A percentile compares a stretch with the other conserved stretches of the same genome.
Conservation (phyloP, 2,888 invertebrate genomes). For the Leucoma salicis region DNA sequence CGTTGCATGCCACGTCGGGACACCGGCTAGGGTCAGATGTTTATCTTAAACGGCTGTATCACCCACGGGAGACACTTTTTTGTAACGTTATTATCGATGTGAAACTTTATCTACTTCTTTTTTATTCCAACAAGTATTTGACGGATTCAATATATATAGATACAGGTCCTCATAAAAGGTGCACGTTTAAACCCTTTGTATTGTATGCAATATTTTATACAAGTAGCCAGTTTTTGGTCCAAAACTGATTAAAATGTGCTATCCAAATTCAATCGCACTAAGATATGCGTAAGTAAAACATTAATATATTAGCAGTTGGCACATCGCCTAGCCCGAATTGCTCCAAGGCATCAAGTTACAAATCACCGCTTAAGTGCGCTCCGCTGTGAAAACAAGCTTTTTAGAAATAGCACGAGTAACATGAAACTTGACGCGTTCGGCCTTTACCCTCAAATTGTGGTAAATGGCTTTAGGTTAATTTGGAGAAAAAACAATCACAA, state of each 20-base stretch:
- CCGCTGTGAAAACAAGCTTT: conserved; percentile 76
- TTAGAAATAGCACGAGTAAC: conserved; percentile 73
- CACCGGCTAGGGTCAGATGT: conserved; percentile 72
- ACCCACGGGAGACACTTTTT: conserved; percentile 79
- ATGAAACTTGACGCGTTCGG: conserved; percentile 60
- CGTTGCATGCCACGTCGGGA: conserved; percentile 67
- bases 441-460: conserved; percentile 73
- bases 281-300: conserved; percentile 24
- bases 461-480: conserved; percentile 76
- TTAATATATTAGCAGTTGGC: conserved; percentile 54
- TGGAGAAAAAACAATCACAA: conserved; percentile 64
- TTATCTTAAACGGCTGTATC: conserved; percentile 82
- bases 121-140: conserved; percentile 41
- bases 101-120: conserved; percentile 57
- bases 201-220: no score
- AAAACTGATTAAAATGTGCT: no score
- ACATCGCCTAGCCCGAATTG: conserved; percentile 63
- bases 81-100: conserved; percentile 71
- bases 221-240: no score
- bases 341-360: conserved; percentile 61
- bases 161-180: no score
- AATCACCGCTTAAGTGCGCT: conserved; percentile 74
- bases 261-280: background rate
- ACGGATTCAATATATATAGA: conserved; percentile 19
- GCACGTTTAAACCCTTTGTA: no score